These are phyloP conservation scores for Notothenia coriiceps DNA, from an alignment of 2,113 vertebrate genomes.

Conservation along the genomic window DNA sequence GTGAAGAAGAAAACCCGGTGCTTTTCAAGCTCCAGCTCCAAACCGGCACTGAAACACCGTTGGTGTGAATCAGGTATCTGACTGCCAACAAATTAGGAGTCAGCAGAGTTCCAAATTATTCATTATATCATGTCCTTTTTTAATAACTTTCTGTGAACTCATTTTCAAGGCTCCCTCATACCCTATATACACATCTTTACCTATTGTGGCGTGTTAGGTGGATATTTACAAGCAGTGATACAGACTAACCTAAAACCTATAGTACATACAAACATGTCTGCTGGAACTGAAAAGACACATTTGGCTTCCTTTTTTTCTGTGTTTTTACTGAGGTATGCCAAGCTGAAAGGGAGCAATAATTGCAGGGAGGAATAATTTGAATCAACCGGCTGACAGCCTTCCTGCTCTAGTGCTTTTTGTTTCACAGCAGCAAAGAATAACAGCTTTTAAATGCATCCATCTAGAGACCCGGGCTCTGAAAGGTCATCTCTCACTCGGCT, in stretches of 20 bases:
- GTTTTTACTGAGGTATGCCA: neutral
- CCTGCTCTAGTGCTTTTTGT: conserved; percentile 40
- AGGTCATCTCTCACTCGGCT: conserved; percentile 37
- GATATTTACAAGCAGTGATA: too few relatives aligned
- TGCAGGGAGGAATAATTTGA: conserved; percentile 33
- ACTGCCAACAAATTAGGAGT: conserved; percentile 24
- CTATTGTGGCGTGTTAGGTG: neutral
- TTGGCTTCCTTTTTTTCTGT: conserved; percentile 11
- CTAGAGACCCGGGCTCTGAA: conserved; percentile 30
- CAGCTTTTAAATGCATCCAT: conserved; percentile 53
- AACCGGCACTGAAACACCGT: too few relatives aligned
- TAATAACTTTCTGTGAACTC: neutral
- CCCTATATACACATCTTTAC: neutral
- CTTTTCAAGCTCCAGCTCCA: too few relatives aligned
- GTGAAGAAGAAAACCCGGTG: too few relatives aligned
- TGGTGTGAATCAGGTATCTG: neutral
- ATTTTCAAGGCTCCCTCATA: neutral
- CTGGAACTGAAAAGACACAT: neutral
- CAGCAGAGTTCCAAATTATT: conserved; percentile 26
- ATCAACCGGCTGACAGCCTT: conserved; percentile 29
- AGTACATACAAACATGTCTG: neutral
- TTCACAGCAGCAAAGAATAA: conserved; percentile 39
- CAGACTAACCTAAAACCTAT: too few relatives aligned
- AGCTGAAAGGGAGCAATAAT: conserved; percentile 43
- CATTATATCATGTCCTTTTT: conserved; percentile 1